A percentile compares a stretch with the other conserved stretches of the same genome.
phyloP scores from a whole-genome alignment of 2,113 vertebrate species.

The Syrrhaptes paradoxus region DNA sequence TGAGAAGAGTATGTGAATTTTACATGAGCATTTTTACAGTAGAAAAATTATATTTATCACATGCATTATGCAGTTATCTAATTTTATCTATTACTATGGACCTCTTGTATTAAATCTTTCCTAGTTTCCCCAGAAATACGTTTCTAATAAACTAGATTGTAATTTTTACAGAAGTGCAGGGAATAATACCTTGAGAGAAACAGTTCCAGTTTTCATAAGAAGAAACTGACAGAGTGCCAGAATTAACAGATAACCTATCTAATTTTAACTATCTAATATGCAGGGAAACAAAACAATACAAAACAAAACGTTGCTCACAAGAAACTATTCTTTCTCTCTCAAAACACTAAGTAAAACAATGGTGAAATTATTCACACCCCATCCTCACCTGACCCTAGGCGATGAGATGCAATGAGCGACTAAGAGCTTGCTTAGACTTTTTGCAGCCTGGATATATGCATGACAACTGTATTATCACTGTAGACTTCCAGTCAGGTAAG shows the following conservation, averaged over 20 bases:
- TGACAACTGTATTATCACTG: neutral
- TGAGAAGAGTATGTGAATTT: neutral
- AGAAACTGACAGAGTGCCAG: neutral
- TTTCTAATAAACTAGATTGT: neutral
- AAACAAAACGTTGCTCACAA: neutral
- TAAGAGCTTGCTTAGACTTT: neutral
- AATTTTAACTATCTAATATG: neutral
- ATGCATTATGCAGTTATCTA: conserved; percentile 1
- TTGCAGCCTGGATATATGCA: neutral
- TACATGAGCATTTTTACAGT: neutral
- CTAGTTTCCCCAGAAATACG: neutral
- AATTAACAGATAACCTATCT: neutral
- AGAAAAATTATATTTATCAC: conserved; percentile 4
- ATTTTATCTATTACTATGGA: conserved; percentile 3
- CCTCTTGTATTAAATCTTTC: neutral
- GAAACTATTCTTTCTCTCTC: neutral
- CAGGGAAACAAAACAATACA: neutral
- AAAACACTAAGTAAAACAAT: neutral
- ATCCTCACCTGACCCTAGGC: neutral
- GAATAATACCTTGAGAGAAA: neutral
- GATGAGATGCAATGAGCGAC: neutral
- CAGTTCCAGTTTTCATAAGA: neutral
- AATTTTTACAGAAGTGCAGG: neutral
- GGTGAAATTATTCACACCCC: neutral
- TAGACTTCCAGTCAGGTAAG: neutral